phyloP scores from a whole-genome alignment of 2,113 vertebrate species.

The Phoenicopterus ruber region DNA sequence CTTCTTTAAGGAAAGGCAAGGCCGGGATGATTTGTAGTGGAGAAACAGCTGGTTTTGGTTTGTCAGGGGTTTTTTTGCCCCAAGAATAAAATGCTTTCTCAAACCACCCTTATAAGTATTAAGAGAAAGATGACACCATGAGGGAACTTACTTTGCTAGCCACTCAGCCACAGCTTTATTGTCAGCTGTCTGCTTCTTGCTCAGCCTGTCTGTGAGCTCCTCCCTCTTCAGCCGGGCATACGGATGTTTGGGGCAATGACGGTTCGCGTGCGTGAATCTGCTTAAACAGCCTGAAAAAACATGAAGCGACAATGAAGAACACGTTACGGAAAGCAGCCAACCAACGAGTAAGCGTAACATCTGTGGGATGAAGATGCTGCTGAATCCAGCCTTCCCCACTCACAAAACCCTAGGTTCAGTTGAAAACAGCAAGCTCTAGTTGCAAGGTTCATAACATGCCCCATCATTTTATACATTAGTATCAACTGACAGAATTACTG shows the following conservation, averaged over 20 bases:
- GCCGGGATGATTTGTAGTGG: neutral
- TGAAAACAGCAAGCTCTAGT: neutral
- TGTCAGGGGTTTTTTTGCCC: neutral
- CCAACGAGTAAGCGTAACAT: neutral
- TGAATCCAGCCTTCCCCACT: neutral
- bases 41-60: neutral
- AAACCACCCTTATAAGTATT: neutral
- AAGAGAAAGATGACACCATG: neutral
- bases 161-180: slow-evolving; percentile 96
- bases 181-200: slow-evolving; percentile 84
- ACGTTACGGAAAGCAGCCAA: neutral
- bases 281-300: slow-evolving; percentile 87
- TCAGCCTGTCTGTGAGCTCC: slow-evolving; percentile 80
- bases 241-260: slow-evolving; percentile 95
- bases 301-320: neutral
- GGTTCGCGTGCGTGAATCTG: slow-evolving; percentile 96
- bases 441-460: accelerated
- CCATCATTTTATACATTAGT: neutral
- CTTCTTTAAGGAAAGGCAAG: neutral
- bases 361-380: neutral
- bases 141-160: slow-evolving; percentile 88
- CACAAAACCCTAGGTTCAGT: neutral
- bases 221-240: slow-evolving; percentile 93
- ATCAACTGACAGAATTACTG: neutral
- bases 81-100: neutral